Evolutionary conservation across 2,888 invertebrate genomes (phyloP).

Genomic region (Eristalis intricaria): DNA sequence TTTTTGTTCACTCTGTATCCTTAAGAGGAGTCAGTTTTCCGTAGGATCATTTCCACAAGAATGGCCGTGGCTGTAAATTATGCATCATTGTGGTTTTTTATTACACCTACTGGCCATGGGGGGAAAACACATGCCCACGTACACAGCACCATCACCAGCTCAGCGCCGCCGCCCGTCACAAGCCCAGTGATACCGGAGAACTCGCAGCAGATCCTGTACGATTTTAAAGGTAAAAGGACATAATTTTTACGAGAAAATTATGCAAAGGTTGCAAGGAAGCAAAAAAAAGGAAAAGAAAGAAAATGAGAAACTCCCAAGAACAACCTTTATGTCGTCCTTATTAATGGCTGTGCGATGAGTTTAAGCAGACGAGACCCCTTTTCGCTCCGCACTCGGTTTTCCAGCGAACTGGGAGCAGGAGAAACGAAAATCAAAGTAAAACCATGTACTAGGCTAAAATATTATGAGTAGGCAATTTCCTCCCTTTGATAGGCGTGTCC

Average conservation of each 20-base stretch:
- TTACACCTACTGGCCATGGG: slow-evolving; percentile 30
- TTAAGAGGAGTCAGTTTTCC: slow-evolving; percentile 30
- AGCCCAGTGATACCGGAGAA: not conserved
- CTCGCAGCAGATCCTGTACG: slow-evolving; percentile 17
- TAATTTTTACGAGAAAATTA: slow-evolving; percentile 58
- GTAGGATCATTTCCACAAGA: slow-evolving; percentile 50
- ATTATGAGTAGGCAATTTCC: slow-evolving; percentile 66
- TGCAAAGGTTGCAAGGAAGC: slow-evolving; percentile 20
- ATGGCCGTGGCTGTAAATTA: slow-evolving; percentile 48
- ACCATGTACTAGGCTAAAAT: slow-evolving; percentile 42
- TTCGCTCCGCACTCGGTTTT: not conserved
- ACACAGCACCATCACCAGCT: not conserved
- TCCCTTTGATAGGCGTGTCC: slow-evolving; percentile 35
- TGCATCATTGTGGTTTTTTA: slow-evolving; percentile 57
- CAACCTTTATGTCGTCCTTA: slow-evolving; percentile 48
- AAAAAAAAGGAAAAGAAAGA: not conserved
- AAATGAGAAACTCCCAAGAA: not conserved
- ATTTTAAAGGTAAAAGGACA: slow-evolving; percentile 50
- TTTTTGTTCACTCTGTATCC: not conserved
- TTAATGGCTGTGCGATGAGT: slow-evolving; percentile 64
- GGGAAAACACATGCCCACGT: slow-evolving; percentile 33
- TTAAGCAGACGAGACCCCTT: slow-evolving; percentile 28
- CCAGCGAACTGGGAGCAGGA: not conserved
- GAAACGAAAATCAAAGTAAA: not conserved
- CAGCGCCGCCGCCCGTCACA: not conserved